phyloP scores from a whole-genome alignment of 1,140 invertebrate genomes.

The Brachionus sp. region DNA sequence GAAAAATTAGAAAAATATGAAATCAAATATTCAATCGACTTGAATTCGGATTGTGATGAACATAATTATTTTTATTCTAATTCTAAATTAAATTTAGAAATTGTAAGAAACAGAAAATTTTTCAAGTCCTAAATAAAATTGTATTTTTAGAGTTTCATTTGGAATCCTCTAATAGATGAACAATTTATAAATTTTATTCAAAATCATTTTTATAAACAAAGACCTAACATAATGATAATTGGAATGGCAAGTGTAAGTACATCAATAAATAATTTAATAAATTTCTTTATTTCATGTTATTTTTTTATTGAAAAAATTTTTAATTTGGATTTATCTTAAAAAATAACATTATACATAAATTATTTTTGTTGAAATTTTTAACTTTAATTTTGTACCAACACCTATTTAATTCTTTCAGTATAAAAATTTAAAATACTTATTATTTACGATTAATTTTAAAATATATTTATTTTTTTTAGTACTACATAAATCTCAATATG shows the following conservation, averaged over 20 bases:
- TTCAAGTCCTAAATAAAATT: background rate
- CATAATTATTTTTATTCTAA: background rate
- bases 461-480: background rate
- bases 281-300: too few species aligned
- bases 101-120: background rate
- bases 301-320: background rate
- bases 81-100: conserved; percentile 6
- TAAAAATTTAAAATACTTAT: too few species aligned
- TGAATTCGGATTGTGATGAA: background rate
- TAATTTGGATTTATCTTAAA: too few species aligned
- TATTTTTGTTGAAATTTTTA: too few species aligned
- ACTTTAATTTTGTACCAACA: too few species aligned
- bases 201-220: background rate
- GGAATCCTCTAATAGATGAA: conserved; percentile 33
- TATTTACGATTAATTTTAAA: too few species aligned
- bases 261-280: background rate
- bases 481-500: background rate
- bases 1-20: background rate
- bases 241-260: conserved; percentile 24
- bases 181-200: background rate
- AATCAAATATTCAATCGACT: background rate
- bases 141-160: conserved; percentile 16
- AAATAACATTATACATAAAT: too few species aligned
- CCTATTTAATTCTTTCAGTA: too few species aligned
- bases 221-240: conserved; percentile 4